Conservation (phyloP, 2,888 invertebrate genomes). For the Stictocephala bisonia region DNA sequence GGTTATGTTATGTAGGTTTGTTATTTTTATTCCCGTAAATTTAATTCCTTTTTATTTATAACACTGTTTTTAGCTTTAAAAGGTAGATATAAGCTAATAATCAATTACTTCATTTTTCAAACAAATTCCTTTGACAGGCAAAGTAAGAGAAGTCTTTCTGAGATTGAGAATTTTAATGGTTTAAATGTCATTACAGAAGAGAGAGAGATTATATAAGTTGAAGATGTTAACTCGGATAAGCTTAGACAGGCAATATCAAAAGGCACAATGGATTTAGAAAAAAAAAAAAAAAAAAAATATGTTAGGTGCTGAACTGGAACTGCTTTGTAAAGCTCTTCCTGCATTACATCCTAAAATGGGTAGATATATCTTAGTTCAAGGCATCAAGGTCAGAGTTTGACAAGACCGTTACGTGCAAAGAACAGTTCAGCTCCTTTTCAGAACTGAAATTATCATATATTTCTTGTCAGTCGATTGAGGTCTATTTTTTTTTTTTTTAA, state of each 20-base stretch:
- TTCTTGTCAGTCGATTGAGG: too few species aligned
- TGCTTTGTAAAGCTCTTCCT: conserved; percentile 5
- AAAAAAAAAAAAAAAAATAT: neutral
- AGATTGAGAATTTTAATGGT: conserved; percentile 12
- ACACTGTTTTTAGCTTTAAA: too few species aligned
- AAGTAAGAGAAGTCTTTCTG: conserved; percentile 11
- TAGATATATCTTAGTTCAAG: conserved; percentile 65
- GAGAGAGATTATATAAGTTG: neutral
- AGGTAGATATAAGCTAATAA: too few species aligned
- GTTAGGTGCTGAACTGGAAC: conserved; percentile 11
- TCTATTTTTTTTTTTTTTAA: too few species aligned
- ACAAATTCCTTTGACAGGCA: neutral
- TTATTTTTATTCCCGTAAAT: too few species aligned
- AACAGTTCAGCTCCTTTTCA: too few species aligned
- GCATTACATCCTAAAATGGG: conserved; percentile 64
- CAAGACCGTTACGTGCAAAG: too few species aligned
- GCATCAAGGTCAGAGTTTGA: conserved; percentile 67
- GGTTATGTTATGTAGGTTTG: too few species aligned
- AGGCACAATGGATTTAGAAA: too few species aligned
- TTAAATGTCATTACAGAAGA: neutral
- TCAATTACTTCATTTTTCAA: conserved; percentile 5
- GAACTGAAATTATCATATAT: too few species aligned
- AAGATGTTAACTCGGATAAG: neutral
- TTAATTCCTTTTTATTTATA: too few species aligned
- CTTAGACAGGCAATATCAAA: too few species aligned